Percentiles rank a stretch among this genome's conserved stretches.
Evolutionary conservation across 30 jellyfish, hydroid and myxozoan genomes (phyloP).

Genomic region (Aurelia sp.): DNA sequence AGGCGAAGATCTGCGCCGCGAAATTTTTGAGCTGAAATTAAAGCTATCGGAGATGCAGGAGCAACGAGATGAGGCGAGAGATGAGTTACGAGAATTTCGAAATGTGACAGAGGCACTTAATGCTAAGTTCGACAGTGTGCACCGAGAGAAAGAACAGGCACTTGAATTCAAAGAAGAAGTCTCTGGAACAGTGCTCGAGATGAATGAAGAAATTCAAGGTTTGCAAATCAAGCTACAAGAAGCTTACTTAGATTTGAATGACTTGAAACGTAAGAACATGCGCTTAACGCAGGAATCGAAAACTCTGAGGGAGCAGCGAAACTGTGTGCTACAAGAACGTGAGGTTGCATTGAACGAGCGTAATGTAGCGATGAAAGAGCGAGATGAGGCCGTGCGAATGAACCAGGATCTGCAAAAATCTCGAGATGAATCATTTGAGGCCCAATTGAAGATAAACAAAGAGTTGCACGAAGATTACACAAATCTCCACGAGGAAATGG

Average conservation of each 20-base stretch:
- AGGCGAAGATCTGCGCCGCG: slow-evolving; percentile 77
- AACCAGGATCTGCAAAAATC: slow-evolving; percentile 77
- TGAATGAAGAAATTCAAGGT: slow-evolving; percentile 31
- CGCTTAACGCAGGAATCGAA: slow-evolving; percentile 58
- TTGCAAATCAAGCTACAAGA: slow-evolving; percentile 65
- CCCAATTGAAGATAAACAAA: slow-evolving; percentile 72
- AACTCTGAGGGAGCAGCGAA: slow-evolving; percentile 74
- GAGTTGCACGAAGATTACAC: slow-evolving; percentile 59
- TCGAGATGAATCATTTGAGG: slow-evolving; percentile 76
- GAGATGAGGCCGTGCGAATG: slow-evolving; percentile 74
- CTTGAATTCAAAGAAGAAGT: slow-evolving; percentile 47
- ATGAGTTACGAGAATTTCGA: slow-evolving; percentile 75
- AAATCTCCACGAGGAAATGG: slow-evolving; percentile 61
- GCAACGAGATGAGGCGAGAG: slow-evolving; percentile 77
- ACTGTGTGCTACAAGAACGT: slow-evolving; percentile 64
- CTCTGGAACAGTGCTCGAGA: slow-evolving; percentile 50
- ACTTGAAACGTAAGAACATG: slow-evolving; percentile 65
- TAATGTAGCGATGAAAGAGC: slow-evolving; percentile 56
- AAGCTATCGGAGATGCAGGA: slow-evolving; percentile 76
- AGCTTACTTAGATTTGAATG: slow-evolving; percentile 46
- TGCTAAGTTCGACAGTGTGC: slow-evolving; percentile 73
- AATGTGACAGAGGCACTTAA: slow-evolving; percentile 89
- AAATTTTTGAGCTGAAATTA: slow-evolving; percentile 72
- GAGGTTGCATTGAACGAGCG: slow-evolving; percentile 82
- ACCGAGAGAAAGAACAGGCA: slow-evolving; percentile 74